Conservation (phyloP, 2,797 vertebrate species). For the Sternotherus odoratus region DNA sequence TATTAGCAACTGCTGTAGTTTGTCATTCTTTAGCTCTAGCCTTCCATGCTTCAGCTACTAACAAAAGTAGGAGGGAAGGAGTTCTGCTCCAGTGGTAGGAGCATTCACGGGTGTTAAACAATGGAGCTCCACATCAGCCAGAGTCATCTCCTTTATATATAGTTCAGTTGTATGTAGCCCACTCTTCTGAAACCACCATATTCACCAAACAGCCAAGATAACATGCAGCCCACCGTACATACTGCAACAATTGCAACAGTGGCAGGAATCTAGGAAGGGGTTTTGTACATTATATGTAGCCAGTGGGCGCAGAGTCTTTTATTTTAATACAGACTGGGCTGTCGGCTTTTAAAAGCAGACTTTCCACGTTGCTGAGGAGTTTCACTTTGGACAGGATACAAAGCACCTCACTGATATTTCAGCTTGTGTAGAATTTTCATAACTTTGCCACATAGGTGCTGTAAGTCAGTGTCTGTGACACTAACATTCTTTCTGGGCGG, state of each 20-base stretch:
- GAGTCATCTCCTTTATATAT: not conserved
- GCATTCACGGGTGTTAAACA: not conserved
- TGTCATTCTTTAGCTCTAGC: not conserved
- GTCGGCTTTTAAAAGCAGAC: not conserved
- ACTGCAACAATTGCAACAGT: not conserved
- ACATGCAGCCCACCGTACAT: not conserved
- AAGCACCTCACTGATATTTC: not conserved
- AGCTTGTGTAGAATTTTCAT: not conserved
- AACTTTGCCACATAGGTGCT: not conserved
- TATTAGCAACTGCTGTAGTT: not conserved
- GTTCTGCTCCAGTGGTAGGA: not conserved
- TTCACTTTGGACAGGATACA: not conserved
- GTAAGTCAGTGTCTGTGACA: not conserved
- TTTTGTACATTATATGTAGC: not conserved
- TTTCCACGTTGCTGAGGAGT: not conserved
- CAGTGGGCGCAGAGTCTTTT: not conserved
- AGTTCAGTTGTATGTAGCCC: not conserved
- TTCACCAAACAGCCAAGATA: not conserved
- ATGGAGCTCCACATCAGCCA: not conserved
- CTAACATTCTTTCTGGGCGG: not conserved
- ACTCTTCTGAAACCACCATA: not conserved
- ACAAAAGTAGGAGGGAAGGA: not conserved
- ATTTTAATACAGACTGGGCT: not conserved
- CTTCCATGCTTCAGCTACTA: not conserved
- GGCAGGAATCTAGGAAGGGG: constrained; percentile 10